Percentiles rank a stretch among this genome's conserved stretches.
Evolutionary conservation across 2,888 invertebrate genomes (phyloP).

Genomic region (Sepioteuthis lessoniana): DNA sequence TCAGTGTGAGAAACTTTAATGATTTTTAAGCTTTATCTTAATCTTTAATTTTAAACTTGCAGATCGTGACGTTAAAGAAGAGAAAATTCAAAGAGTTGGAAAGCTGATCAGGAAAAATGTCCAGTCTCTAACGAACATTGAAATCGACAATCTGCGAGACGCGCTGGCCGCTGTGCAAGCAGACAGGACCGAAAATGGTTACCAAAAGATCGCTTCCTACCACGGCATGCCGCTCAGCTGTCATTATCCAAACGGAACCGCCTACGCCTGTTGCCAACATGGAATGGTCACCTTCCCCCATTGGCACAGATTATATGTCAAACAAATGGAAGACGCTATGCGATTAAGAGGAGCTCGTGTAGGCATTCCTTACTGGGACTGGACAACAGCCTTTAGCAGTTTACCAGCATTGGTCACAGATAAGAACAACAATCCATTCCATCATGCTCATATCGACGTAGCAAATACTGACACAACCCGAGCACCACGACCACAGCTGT

Average conservation of each 20-base stretch:
- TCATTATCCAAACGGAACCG: conserved; percentile 45
- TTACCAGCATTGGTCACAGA: conserved; percentile 53
- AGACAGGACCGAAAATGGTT: conserved; percentile 46
- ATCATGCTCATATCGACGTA: conserved; percentile 51
- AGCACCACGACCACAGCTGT: conserved; percentile 51
- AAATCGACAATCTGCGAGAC: conserved; percentile 45
- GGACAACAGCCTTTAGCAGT: conserved; percentile 51
- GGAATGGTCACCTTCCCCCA: conserved; percentile 56
- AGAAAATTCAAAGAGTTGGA: background rate
- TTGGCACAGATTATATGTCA: conserved; percentile 54
- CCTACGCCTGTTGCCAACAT: conserved; percentile 57
- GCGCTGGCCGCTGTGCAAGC: conserved; percentile 45
- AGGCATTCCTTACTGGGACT: conserved; percentile 57
- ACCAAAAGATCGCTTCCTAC: conserved; percentile 47
- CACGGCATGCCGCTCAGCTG: conserved; percentile 49
- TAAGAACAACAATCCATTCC: conserved; percentile 53
- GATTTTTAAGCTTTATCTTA: too few species aligned
- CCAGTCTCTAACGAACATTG: background rate
- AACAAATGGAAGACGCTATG: conserved; percentile 56
- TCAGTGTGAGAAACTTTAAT: too few species aligned
- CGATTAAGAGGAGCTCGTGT: conserved; percentile 52
- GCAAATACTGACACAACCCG: conserved; percentile 50
- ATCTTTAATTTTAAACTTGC: too few species aligned
- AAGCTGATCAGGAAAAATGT: conserved; percentile 48
- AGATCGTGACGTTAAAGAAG: too few species aligned